Evolutionary conservation across 2,113 vertebrate genomes (phyloP), one percentile per base, ranked within the genome.

Genomic region (Crotalus helleri): DNA sequence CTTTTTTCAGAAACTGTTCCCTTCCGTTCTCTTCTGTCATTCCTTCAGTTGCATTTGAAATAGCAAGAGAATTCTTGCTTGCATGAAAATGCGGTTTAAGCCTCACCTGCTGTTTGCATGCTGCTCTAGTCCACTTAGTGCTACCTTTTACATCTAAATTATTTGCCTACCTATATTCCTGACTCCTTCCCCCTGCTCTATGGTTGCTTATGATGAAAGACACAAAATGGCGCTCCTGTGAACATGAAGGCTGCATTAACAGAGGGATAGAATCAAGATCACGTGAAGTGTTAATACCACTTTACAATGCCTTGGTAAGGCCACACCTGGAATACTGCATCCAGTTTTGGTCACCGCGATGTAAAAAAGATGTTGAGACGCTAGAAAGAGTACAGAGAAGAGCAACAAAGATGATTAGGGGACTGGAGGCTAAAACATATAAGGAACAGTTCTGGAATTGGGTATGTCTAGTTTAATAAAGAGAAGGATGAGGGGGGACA

Each of bases 1-100:
- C 95, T 96, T 94, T 91, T 93, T 91, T 33, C n/a, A 94, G 92
- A 94, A 96, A 86, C 88, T 92, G 87, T 95, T 96, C 93, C 85
- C 91, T 95, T 92, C 6, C 51, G 23, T 69, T 69, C 89, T 89
- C 91, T 95, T 92, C 85, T 88, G 29, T 95, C 15, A 2, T 94
- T 94, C 93, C 58, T 4, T 85, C 95, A 46, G 92, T 95, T 95
- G 87, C 81, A 74, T 44, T 85, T 92, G 53, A 91, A 74, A 93
- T 92, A 26, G 91, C 69, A 93, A 88, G 90, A 95, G 91, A 23
- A 0, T 29, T 49, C 85, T 5, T 5, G 13, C 51, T 93, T 90
- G 39, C 92, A 46, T 26, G 33, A 92, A 94, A 74, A 2, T 9
- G 57, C 90, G 54, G 1, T 57, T 95, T 19, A 24, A 88, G 94